Evolutionary conservation across 2,888 invertebrate species (phyloP), one percentile per base, ranked within the genome.

Genomic region (Trichogramma dendrolimi): DNA sequence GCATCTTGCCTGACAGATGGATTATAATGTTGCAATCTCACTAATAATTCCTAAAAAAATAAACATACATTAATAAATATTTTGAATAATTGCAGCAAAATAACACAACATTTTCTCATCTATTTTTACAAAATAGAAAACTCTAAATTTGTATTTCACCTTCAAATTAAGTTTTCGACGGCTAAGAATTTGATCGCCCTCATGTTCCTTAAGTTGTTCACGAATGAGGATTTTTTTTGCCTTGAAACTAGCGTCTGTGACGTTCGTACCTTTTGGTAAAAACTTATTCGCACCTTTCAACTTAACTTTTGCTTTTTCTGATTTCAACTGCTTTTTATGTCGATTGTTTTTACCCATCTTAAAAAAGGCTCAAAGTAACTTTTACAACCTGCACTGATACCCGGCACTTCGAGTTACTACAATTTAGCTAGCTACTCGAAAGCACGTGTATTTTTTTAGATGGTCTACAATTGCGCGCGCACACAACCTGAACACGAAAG

Each of bases 291-390:
- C 6, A 76, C 89, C 86, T 78, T 89, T 86, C 43, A 96, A 79
- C 77, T 96, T 94, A 0, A 91, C 88, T 83, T 96, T 96, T 0
- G 91, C 86, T 75, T 92, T 95, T 77, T 96, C 95, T 0, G 89
- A 85, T 70, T 90, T 90, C 4, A 91, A 79, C 70, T 87, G 85
- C 73, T 91, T 92, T 74, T 89, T 87, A 73, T 91, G 88, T 39
- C 84, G 79, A 57, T 81, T 79, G 71, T 82, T 82, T 72, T 83
- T 84, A 2, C 82, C 83, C 85, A 86, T 85, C 69, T 72, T 78
- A 27, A 27, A 1, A 27, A 27, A 27, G 27, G 27, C 3, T 27
- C 27, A 27, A 27, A 27, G 27, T 27, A 27, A 27, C 27, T 27
- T 27, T 27, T 27, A 3, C 27, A 27, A 27, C 27, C 27, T 27